Conservation (phyloP, 2,113 vertebrate species). For the Probosciger aterrimus region DNA sequence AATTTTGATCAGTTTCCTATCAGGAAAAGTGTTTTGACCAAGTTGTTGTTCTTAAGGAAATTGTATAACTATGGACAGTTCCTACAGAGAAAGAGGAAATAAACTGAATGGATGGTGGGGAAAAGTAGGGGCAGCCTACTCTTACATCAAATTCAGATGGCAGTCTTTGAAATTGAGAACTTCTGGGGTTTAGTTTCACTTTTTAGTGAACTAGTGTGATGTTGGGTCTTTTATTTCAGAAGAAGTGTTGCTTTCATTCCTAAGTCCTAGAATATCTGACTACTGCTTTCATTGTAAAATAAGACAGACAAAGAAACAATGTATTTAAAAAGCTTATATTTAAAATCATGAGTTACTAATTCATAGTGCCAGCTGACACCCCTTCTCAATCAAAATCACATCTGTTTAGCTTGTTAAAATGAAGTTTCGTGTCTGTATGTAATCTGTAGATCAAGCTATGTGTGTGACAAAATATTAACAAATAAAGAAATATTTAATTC, state of each 20-base stretch:
- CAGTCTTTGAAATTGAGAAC: not conserved
- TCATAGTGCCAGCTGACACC: not conserved
- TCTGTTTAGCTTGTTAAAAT: not conserved
- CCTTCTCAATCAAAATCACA: not conserved
- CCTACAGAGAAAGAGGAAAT: not conserved
- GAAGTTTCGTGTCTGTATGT: not conserved
- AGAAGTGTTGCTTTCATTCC: not conserved
- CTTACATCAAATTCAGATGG: not conserved
- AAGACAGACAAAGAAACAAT: not conserved
- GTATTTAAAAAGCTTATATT: not conserved
- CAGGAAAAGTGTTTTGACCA: not conserved
- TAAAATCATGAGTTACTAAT: not conserved
- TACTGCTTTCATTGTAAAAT: not conserved
- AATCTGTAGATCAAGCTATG: not conserved
- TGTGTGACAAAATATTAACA: not conserved
- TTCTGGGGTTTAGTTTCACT: not conserved
- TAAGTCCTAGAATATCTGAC: not conserved
- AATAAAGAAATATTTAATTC: not conserved
- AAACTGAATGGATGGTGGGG: not conserved
- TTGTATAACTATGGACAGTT: not conserved
- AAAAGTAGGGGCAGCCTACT: not conserved
- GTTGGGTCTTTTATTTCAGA: not conserved
- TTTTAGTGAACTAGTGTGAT: not conserved
- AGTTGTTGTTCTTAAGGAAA: not conserved
- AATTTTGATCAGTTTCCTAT: not conserved